Percentiles rank a stretch among this genome's conserved stretches.
phyloP scores from a whole-genome alignment of 2,797 vertebrate species.

The Arnoldichthys spilopterus region DNA sequence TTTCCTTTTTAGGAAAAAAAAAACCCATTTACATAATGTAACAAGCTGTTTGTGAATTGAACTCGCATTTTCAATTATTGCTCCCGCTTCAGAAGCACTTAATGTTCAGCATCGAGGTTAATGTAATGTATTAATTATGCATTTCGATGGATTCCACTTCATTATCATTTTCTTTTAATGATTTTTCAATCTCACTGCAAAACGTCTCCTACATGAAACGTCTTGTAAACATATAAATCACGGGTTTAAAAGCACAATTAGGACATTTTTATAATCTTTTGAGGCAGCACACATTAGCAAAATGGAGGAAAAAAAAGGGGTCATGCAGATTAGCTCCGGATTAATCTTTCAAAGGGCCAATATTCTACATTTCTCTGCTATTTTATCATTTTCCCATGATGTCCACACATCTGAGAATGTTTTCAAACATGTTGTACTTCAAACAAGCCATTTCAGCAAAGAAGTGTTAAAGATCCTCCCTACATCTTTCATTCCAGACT shows the following conservation, averaged over 20 bases:
- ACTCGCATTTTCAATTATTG: slow-evolving; percentile 11
- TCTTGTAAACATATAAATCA: slow-evolving; percentile 5
- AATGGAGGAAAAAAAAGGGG: neutral
- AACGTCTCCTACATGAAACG: neutral
- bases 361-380: too few relatives aligned
- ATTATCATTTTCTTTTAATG: slow-evolving; percentile 1
- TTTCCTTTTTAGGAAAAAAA: neutral
- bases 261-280: neutral
- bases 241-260: neutral
- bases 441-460: too few relatives aligned
- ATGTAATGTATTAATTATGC: slow-evolving; percentile 19
- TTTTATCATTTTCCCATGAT: too few relatives aligned
- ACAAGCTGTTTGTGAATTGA: slow-evolving; percentile 8
- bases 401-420: too few relatives aligned
- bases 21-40: slow-evolving; percentile 17
- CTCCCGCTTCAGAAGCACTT: neutral
- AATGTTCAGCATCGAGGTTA: slow-evolving; percentile 20
- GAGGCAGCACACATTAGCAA: neutral
- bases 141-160: neutral
- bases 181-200: neutral
- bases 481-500: too few relatives aligned
- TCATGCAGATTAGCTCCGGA: neutral
- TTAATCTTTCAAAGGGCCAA: neutral
- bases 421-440: too few relatives aligned
- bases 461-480: too few relatives aligned